Base-by-base conservation (phyloP, 1,140 invertebrate species). In the Neodiprion lecontei region DNA sequence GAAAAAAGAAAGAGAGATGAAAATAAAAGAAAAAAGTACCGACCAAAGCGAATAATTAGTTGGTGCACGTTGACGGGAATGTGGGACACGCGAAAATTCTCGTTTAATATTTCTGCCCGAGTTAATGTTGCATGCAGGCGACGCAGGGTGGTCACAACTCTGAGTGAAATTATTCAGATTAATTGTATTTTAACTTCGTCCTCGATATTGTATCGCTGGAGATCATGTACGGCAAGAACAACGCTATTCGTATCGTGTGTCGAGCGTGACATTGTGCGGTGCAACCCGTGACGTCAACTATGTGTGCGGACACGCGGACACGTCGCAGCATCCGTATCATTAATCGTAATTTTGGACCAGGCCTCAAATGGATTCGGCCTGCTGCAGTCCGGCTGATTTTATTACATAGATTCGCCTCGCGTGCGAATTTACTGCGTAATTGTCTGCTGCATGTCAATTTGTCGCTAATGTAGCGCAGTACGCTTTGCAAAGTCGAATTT, bases 131-230 rank as follows among this genome's bases (percentile, higher is more conserved):
- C 28, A 40, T 40, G 28, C 28, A 40, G 28, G 28, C 28, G 28
- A 40, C 28, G 28, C 28, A 40, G 28, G 28, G 28, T 40, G 28
- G 28, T 40, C 5, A 40, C 28, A 5, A 40, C 28, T 61, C 4
- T 17, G 53, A 14, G 53, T 9, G n/a, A 17, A 61, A 61, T 61
- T 61, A 61, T 61, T 61, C 53, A 61, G 53, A 61, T 61, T 61
- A 61, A 61, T 61, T 17, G 53, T 61, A 61, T 61, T 61, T 61
- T 61, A 61, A 61, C 53, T 61, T 61, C 53, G 53, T 61, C 53
- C 53, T 61, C 53, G 53, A 40, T 40, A 40, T 40, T 3, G 5
- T 40, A 40, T 40, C 28, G 28, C 28, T 40, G 28, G 28, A 40
- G 28, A 40, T 40, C 28, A 4, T 40, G 1, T 40, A 40, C 28